Percentiles rank a stretch among this genome's conserved stretches.
Evolutionary conservation across 2,113 vertebrate species (phyloP).

Genomic region (Paraplagusia blochii): DNA sequence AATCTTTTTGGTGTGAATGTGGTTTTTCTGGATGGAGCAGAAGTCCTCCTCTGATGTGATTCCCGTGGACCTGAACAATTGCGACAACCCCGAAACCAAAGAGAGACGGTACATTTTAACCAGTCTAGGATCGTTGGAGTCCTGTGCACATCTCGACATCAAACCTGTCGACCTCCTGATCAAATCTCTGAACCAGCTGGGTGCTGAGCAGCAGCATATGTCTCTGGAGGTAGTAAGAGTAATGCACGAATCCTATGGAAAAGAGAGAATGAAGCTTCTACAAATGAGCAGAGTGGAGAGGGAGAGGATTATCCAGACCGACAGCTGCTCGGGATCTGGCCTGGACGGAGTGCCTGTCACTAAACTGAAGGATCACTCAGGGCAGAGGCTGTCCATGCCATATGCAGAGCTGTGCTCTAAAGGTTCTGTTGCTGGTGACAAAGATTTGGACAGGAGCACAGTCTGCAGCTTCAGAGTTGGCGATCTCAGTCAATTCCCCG

Average conservation of each 20-base stretch:
- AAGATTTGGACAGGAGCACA: conserved; percentile 43
- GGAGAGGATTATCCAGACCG: conserved; percentile 54
- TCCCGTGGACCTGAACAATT: conserved; percentile 61
- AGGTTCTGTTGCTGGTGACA: conserved; percentile 12
- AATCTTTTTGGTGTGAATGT: background rate
- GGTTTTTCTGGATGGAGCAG: conserved; percentile 45
- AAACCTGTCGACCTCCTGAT: conserved; percentile 73
- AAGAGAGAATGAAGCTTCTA: conserved; percentile 54
- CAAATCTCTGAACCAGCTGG: conserved; percentile 57
- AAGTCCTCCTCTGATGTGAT: conserved; percentile 26
- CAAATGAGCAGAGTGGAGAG: conserved; percentile 48
- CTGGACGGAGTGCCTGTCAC: conserved; percentile 20
- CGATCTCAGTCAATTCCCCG: conserved; percentile 55
- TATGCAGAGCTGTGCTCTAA: conserved; percentile 48
- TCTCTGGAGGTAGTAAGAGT: conserved; percentile 48
- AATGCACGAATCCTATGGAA: conserved; percentile 65
- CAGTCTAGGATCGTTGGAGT: conserved; percentile 67
- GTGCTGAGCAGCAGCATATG: conserved; percentile 31
- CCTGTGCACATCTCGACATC: conserved; percentile 63
- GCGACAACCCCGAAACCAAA: conserved; percentile 23
- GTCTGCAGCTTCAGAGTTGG: conserved; percentile 57
- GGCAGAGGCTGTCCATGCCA: conserved; percentile 7
- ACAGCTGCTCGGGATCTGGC: conserved; percentile 14
- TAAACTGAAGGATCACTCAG: conserved; percentile 14
- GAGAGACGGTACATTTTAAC: conserved; percentile 57